These are phyloP conservation scores for Biston betularia DNA, from an alignment of 2,888 invertebrate species.

Conservation along the genomic window DNA sequence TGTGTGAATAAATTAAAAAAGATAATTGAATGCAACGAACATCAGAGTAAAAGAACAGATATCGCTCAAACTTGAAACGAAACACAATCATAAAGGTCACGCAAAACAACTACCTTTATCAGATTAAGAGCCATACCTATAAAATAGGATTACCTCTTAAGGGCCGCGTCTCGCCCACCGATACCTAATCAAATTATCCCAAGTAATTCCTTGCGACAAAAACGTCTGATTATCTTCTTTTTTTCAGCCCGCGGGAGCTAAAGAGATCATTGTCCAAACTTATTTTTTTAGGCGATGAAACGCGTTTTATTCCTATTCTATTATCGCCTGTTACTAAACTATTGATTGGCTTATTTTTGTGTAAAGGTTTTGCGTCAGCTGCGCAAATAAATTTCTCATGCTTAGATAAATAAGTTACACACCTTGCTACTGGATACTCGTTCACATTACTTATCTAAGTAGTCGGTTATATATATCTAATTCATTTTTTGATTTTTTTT, in stretches of 20 bases:
- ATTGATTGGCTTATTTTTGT: constrained; percentile 34
- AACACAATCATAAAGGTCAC: constrained; percentile 48
- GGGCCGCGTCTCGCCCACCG: constrained; percentile 74
- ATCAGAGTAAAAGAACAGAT: background rate
- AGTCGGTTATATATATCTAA: background rate
- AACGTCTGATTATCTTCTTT: constrained; percentile 79
- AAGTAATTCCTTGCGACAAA: constrained; percentile 78
- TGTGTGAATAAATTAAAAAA: no score
- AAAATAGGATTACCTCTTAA: constrained; percentile 77
- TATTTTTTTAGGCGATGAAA: constrained; percentile 50
- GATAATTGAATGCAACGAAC: background rate
- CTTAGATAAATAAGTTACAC: constrained; percentile 41
- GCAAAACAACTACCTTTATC: constrained; percentile 62
- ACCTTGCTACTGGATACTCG: background rate
- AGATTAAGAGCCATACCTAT: constrained; percentile 69
- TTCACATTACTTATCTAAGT: background rate
- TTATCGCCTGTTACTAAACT: constrained; percentile 28
- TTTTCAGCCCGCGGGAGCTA: constrained; percentile 63
- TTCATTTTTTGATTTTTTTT: no score
- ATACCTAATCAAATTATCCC: constrained; percentile 82
- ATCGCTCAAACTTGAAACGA: constrained; percentile 36
- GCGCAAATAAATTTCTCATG: constrained; percentile 10
- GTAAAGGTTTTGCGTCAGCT: constrained; percentile 5
- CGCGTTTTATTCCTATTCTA: constrained; percentile 48
- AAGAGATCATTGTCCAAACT: constrained; percentile 67